These are phyloP conservation scores for Limanda limanda DNA, from an alignment of 2,113 vertebrate species.

Conservation along the genomic window DNA sequence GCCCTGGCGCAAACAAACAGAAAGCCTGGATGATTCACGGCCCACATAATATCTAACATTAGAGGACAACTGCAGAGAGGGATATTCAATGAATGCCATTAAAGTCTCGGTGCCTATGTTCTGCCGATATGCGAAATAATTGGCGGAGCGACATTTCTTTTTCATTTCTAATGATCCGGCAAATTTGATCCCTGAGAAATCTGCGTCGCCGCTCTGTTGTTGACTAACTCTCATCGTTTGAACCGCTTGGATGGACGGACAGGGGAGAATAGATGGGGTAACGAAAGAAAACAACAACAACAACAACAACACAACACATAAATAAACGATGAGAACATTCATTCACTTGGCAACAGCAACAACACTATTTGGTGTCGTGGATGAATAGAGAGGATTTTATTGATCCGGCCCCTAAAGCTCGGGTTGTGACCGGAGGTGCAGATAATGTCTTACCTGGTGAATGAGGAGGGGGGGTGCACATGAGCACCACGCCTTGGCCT, in stretches of 20 bases:
- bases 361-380: conserved; percentile 1
- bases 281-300: not conserved
- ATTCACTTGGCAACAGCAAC: not conserved
- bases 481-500: conserved; percentile 96
- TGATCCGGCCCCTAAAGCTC: not conserved
- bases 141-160: conserved; percentile 45
- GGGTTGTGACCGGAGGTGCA: not conserved
- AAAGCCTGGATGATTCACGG: no score
- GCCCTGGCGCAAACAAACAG: no score
- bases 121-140: conserved; percentile 46
- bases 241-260: conserved; percentile 16
- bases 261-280: not conserved
- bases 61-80: no score
- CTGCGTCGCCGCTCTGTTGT: conserved; percentile 24
- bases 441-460: conserved; percentile 88
- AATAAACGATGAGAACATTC: conserved; percentile 8
- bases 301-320: conserved; percentile 32
- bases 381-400: conserved; percentile 12
- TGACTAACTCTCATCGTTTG: conserved; percentile 29
- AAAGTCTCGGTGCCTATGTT: conserved; percentile 25
- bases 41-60: no score
- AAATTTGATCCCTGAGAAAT: conserved; percentile 52
- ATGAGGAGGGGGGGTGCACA: conserved; percentile 94
- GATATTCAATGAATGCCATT: conserved; percentile 34
- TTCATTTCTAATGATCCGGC: conserved; percentile 63